These are phyloP conservation scores for Colistium nudipinnis DNA, from an alignment of 2,113 vertebrate species.

Conservation along the genomic window DNA sequence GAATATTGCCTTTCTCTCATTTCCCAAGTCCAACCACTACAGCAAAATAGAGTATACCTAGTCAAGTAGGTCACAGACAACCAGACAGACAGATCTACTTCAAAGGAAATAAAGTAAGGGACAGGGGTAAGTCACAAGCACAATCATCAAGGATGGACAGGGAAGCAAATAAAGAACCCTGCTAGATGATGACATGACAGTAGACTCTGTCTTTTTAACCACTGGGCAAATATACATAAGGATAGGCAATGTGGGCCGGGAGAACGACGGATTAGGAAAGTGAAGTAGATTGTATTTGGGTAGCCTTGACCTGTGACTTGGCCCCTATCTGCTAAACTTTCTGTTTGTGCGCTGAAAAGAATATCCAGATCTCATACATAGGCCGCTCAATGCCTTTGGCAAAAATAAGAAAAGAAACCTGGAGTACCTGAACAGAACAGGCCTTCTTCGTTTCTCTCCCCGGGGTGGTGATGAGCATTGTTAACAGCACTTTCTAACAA, in stretches of 20 bases:
- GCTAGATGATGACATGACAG: slow-evolving; percentile 51
- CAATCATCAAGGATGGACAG: slow-evolving; percentile 55
- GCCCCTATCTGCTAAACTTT: slow-evolving; percentile 60
- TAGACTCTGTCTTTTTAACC: slow-evolving; percentile 58
- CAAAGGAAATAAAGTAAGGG: slow-evolving; percentile 50
- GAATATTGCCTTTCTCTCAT: slow-evolving; percentile 36
- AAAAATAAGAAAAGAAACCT: too few species aligned
- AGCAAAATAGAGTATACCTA: neutral
- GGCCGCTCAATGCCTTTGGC: too few species aligned
- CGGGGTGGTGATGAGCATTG: too few species aligned
- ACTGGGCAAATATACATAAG: slow-evolving; percentile 62
- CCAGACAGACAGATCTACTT: slow-evolving; percentile 52
- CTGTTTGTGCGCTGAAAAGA: too few species aligned
- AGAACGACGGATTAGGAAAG: slow-evolving; percentile 38
- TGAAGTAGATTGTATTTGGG: slow-evolving; percentile 35
- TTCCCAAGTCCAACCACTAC: neutral
- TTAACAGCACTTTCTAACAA: too few species aligned
- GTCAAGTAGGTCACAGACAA: slow-evolving; percentile 1
- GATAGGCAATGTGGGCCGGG: slow-evolving; percentile 14
- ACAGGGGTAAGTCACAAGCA: slow-evolving; percentile 47
- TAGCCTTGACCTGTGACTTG: slow-evolving; percentile 33
- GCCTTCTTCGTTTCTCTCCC: too few species aligned
- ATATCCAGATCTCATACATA: too few species aligned
- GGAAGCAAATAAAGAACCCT: slow-evolving; percentile 55
- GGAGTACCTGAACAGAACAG: too few species aligned